Evolutionary conservation across 2,113 vertebrate species (phyloP).

Genomic region (Lethenteron reissneri): DNA sequence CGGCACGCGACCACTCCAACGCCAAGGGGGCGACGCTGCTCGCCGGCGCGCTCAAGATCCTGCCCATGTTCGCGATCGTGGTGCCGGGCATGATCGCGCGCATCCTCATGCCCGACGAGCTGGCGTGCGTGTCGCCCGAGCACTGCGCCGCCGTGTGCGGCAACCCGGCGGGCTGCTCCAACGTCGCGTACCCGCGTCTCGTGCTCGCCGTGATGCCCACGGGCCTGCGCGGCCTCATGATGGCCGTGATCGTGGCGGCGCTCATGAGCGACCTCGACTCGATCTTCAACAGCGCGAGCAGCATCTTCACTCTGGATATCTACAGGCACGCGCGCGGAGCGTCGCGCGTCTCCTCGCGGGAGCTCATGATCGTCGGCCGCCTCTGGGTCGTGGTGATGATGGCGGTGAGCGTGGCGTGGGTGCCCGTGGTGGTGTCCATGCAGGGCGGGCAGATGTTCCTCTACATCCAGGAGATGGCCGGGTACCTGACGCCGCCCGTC

Average conservation of each 20-base stretch:
- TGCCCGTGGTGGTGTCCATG: conserved; percentile 92
- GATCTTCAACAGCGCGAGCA: conserved; percentile 93
- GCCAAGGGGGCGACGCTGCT: conserved; percentile 84
- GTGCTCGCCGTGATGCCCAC: conserved; percentile 82
- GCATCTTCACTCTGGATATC: conserved; percentile 88
- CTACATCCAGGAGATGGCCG: conserved; percentile 91
- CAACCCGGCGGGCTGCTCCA: conserved; percentile 78
- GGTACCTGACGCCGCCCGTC: conserved; percentile 78
- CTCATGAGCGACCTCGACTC: conserved; percentile 97
- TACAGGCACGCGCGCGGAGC: conserved; percentile 50
- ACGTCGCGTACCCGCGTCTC: conserved; percentile 81
- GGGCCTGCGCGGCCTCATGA: conserved; percentile 84
- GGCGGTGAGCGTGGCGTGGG: conserved; percentile 78
- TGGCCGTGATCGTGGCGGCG: conserved; percentile 96
- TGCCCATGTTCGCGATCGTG: conserved; percentile 94
- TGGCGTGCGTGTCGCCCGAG: conserved; percentile 82
- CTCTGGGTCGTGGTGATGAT: conserved; percentile 86
- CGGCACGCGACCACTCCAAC: conserved; percentile 77
- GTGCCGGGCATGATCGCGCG: conserved; percentile 95
- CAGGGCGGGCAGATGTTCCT: conserved; percentile 95
- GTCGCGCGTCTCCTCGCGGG: conserved; percentile 34
- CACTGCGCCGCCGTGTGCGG: conserved; percentile 89
- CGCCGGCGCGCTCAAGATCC: conserved; percentile 76
- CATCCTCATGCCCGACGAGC: conserved; percentile 59
- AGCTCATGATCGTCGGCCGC: conserved; percentile 66